phyloP scores from a whole-genome alignment of 2,888 invertebrate species.

The Phytoseiulus persimilis region DNA sequence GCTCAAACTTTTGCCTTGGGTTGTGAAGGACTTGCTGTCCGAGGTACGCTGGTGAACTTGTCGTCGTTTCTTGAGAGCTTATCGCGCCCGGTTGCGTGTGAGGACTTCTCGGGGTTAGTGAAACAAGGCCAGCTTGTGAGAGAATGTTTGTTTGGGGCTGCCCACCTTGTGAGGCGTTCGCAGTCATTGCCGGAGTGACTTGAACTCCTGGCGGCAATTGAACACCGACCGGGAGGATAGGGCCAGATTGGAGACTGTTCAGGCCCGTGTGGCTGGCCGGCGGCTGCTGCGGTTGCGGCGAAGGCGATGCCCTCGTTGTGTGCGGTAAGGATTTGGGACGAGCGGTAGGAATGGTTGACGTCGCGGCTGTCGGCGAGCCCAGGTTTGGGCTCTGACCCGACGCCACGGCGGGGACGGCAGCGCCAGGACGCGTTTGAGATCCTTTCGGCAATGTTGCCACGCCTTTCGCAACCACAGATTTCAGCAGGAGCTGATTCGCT shows the following conservation, averaged over 20 bases:
- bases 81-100: background rate
- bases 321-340: background rate
- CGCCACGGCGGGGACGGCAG: background rate
- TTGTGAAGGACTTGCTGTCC: background rate
- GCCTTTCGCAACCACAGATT: background rate
- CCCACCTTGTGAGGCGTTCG: background rate
- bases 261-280: background rate
- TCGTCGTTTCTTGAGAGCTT: background rate
- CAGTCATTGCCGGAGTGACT: background rate
- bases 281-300: slow-evolving; percentile 7
- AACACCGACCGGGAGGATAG: background rate
- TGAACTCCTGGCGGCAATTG: slow-evolving; percentile 26
- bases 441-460: background rate
- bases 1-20: background rate
- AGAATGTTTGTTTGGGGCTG: background rate
- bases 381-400: background rate
- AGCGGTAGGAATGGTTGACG: background rate
- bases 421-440: background rate
- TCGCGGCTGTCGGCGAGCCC: background rate
- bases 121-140: background rate
- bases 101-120: background rate
- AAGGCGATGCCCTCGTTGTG: background rate
- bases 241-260: background rate
- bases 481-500: background rate
- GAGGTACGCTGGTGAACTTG: background rate